These are phyloP conservation scores for Lithophane leautieri DNA, from an alignment of 2,888 invertebrate species.

Conservation along the genomic window DNA sequence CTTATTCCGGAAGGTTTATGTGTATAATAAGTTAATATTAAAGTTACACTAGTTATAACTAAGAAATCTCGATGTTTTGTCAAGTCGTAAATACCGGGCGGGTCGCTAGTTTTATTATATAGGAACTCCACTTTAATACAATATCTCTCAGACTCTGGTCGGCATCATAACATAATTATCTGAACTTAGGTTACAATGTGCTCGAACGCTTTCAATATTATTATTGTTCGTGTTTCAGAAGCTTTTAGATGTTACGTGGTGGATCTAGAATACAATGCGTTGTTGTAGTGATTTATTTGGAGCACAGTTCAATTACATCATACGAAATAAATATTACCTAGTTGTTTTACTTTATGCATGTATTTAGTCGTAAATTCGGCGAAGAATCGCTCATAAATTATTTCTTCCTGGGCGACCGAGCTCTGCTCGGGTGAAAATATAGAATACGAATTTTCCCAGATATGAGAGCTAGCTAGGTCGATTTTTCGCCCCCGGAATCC, in stretches of 20 bases:
- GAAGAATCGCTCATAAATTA: too few species aligned
- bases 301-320: constrained; percentile 2
- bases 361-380: neutral
- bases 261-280: neutral
- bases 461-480: too few species aligned
- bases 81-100: too few species aligned
- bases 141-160: constrained; percentile 16
- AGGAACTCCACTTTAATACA: constrained; percentile 34
- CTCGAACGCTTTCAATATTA: constrained; percentile 30
- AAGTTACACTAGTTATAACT: too few species aligned
- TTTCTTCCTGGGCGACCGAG: too few species aligned
- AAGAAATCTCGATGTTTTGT: too few species aligned
- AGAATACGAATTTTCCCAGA: too few species aligned
- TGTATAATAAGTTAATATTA: too few species aligned
- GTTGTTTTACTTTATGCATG: neutral
- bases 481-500: too few species aligned
- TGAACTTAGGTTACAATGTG: constrained; percentile 31
- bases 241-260: constrained; percentile 34
- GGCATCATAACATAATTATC: constrained; percentile 44
- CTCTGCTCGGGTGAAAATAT: too few species aligned
- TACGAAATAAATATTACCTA: neutral
- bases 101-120: neutral
- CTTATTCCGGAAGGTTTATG: neutral
- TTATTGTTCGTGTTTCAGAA: constrained; percentile 43
- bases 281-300: constrained; percentile 13